These are phyloP conservation scores for Omphaloscelis lunosa DNA, from an alignment of 2,888 invertebrate genomes.

Conservation along the genomic window DNA sequence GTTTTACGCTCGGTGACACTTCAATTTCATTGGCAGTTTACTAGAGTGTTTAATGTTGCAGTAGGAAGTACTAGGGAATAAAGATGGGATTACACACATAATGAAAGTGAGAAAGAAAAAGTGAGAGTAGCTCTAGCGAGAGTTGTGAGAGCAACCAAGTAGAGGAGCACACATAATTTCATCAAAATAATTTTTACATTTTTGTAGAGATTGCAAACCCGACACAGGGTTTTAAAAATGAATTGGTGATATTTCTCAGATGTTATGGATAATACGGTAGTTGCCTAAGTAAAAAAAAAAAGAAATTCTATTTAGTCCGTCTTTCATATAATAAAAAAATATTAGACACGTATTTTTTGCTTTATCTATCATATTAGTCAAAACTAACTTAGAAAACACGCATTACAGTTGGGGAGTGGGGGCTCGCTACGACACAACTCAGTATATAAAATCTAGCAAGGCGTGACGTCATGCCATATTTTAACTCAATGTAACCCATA, in stretches of 20 bases:
- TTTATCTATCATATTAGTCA: too few species aligned
- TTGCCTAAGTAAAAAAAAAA: too few species aligned
- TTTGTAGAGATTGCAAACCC: background rate
- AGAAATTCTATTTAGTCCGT: too few species aligned
- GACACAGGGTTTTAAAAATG: background rate
- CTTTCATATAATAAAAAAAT: too few species aligned
- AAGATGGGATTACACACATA: background rate
- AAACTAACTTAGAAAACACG: too few species aligned
- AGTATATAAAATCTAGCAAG: too few species aligned
- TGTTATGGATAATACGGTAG: background rate
- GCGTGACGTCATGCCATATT: too few species aligned
- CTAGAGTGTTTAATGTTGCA: background rate
- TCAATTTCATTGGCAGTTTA: conserved; percentile 4
- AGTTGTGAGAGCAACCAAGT: background rate
- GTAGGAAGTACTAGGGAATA: background rate
- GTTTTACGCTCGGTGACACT: conserved; percentile 3
- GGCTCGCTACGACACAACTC: too few species aligned
- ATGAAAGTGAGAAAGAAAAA: background rate
- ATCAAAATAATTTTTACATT: too few species aligned
- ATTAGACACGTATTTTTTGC: too few species aligned
- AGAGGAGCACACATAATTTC: background rate
- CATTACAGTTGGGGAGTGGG: too few species aligned
- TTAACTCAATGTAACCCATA: too few species aligned
- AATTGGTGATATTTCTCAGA: background rate
- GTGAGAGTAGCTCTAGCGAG: background rate